phyloP scores from a whole-genome alignment of 2,113 vertebrate genomes.

The Cochlearius cochlearius region DNA sequence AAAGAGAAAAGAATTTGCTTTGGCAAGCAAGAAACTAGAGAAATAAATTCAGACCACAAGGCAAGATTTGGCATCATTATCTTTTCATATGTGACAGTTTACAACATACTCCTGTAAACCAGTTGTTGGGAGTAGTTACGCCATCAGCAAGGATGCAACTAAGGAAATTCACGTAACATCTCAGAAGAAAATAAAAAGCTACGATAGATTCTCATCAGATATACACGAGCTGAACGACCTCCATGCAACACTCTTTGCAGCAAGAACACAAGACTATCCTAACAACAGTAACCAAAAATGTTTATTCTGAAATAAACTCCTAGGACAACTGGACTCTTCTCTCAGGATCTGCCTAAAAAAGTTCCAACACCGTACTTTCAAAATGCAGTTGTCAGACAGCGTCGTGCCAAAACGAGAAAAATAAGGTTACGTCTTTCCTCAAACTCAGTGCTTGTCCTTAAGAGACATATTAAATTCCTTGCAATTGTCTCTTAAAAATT shows the following conservation, averaged over 20 bases:
- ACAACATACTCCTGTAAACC: not conserved
- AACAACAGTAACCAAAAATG: not conserved
- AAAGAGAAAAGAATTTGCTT: not conserved
- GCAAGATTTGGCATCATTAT: not conserved
- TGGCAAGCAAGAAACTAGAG: not conserved
- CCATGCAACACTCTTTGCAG: not conserved
- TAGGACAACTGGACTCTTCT: not conserved
- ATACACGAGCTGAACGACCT: not conserved
- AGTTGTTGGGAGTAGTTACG: not conserved
- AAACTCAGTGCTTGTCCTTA: not conserved
- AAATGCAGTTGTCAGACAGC: not conserved
- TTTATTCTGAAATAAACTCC: not conserved
- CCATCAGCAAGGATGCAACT: not conserved
- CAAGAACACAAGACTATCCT: not conserved
- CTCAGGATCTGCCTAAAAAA: not conserved
- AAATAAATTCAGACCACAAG: not conserved
- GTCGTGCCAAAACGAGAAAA: not conserved
- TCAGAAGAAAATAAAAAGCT: not conserved
- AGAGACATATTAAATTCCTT: not conserved
- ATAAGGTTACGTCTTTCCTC: not conserved
- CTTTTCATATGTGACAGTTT: not conserved
- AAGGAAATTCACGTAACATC: not conserved
- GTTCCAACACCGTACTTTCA: not conserved
- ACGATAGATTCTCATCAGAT: not conserved
- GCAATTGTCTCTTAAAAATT: not conserved